Base-by-base conservation (phyloP, 2,113 vertebrate species). In the Calonectris borealis region DNA sequence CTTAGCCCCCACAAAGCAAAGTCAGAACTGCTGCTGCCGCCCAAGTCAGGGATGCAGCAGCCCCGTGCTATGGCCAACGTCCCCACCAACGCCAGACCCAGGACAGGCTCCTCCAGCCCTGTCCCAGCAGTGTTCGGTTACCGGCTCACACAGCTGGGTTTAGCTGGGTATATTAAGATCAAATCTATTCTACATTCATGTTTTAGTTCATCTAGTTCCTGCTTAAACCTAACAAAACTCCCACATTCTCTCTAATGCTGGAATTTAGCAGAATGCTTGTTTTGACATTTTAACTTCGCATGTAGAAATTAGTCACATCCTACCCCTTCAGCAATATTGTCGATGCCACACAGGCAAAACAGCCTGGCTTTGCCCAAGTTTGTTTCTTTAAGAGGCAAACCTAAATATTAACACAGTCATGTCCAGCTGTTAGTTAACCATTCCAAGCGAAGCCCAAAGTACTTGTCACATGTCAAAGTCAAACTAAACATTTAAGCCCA, bases 61-160 rank as follows among this genome's bases (percentile, higher is more conserved):
- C 27, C 19, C 55, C 0, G 0, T 24, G 14, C 36, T 5, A 8
- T 2, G 1, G 44, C 24, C 29, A 40, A 8, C 6, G 0, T 13
- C 36, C 10, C 20, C 17, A 4, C 40, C 61, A 64, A 4, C 5
- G 0, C 29, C 62, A n/a, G 21, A 15, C 4, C 22, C 10, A 2
- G 42, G 24, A 31, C 16, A 22, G 15, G 48, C n/a, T 73, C 66
- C 54, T 22, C 34, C 4, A 19, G 24, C 51, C 2, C 1, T 2
- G 4, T 21, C 34, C 38, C 52, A 52, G 26, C 77, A 57, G 12
- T 3, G 8, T n/a, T 31, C 27, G 22, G 10, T 38, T 22, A 20
- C 51, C 22, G 1, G 17, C 13, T 29, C 44, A 19, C 44, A 24
- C 34, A 29, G 22, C 26, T n/a, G 40, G 3, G 3, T 18, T 42